phyloP scores from a whole-genome alignment of 2,797 vertebrate species.

The Parauchenoglanis ngamensis region DNA sequence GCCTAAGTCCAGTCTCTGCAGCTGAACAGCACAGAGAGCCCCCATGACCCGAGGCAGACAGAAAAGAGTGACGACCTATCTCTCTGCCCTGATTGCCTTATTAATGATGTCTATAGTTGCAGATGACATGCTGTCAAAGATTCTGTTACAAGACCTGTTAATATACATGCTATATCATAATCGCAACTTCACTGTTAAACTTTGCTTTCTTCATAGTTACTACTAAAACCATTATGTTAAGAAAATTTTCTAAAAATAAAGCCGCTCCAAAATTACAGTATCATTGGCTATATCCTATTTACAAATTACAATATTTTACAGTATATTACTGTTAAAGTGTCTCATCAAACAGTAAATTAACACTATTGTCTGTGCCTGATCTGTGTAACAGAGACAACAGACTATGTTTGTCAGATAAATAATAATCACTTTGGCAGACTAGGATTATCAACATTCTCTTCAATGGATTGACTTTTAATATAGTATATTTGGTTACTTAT shows the following conservation, averaged over 20 bases:
- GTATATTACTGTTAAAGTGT: not conserved
- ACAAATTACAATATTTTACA: not conserved
- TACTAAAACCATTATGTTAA: not conserved
- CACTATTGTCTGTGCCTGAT: not conserved
- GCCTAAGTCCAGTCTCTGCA: constrained; percentile 57
- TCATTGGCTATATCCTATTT: not conserved
- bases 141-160: constrained; percentile 4
- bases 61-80: constrained; percentile 55
- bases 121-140: constrained; percentile 46
- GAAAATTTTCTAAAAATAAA: not conserved
- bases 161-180: not conserved
- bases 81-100: constrained; percentile 56
- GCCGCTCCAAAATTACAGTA: not conserved
- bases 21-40: constrained; percentile 49
- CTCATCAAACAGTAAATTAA: not conserved
- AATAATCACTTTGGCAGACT: not conserved
- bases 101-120: constrained; percentile 51
- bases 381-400: not conserved
- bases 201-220: not conserved
- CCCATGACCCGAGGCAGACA: constrained; percentile 51
- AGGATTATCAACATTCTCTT: not conserved
- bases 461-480: not conserved
- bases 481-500: not conserved
- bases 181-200: not conserved
- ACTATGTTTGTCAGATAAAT: not conserved